Evolutionary conservation across 2,888 invertebrate species (phyloP).

Genomic region (Alloplasta piceator): DNA sequence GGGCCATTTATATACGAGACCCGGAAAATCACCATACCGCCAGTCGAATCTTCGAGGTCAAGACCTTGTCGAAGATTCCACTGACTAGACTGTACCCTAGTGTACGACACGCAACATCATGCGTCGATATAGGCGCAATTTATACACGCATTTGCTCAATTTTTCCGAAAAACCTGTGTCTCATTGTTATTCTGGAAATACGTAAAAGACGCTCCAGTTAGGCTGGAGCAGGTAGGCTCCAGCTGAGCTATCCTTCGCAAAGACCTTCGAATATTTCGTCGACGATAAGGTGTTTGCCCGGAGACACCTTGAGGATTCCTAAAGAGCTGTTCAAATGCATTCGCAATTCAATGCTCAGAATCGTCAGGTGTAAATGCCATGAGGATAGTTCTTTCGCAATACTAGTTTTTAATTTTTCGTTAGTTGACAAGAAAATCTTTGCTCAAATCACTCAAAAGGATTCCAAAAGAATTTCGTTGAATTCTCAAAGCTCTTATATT

Average conservation of each 20-base stretch:
- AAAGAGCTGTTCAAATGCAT: slow-evolving; percentile 21
- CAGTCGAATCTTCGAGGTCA: slow-evolving; percentile 54
- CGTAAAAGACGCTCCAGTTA: slow-evolving; percentile 19
- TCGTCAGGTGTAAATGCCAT: too few species aligned
- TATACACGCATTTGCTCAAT: slow-evolving; percentile 53
- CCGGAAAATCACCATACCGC: slow-evolving; percentile 58
- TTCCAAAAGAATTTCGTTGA: too few species aligned
- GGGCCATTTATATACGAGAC: slow-evolving; percentile 27
- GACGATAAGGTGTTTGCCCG: slow-evolving; percentile 39
- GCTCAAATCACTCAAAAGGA: too few species aligned
- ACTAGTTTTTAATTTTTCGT: too few species aligned
- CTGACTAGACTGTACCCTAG: not conserved
- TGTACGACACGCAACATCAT: not conserved
- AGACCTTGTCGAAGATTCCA: slow-evolving; percentile 48
- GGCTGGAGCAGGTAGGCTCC: slow-evolving; percentile 32
- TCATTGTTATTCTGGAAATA: slow-evolving; percentile 37
- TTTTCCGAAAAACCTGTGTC: slow-evolving; percentile 45
- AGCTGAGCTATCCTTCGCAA: slow-evolving; percentile 16
- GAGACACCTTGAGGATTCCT: slow-evolving; percentile 14
- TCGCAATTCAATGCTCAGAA: slow-evolving; percentile 2
- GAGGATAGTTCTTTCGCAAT: too few species aligned
- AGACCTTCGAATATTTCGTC: slow-evolving; percentile 42
- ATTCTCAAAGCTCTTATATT: too few species aligned
- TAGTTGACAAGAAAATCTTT: too few species aligned
- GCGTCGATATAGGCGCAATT: slow-evolving; percentile 41